phyloP scores from a whole-genome alignment of 2,888 invertebrate genomes.

The Luperina testacea region DNA sequence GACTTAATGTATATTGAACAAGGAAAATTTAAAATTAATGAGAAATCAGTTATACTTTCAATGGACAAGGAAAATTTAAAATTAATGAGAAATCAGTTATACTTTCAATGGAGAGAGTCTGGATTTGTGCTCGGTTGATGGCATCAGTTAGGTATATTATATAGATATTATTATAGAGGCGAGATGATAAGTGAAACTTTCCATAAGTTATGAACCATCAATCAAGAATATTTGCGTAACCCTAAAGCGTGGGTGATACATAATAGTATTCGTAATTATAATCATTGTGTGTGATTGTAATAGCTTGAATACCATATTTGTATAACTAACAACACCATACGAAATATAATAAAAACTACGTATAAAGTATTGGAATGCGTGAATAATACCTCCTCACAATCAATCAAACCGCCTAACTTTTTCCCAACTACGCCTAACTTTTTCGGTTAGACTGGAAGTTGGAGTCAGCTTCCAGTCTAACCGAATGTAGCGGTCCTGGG shows the following conservation, averaged over 20 bases:
- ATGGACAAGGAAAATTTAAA: too few species aligned
- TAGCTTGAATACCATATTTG: slow-evolving; percentile 24
- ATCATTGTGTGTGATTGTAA: slow-evolving; percentile 24
- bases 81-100: too few species aligned
- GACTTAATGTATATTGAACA: too few species aligned
- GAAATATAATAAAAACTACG: slow-evolving; percentile 15
- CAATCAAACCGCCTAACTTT: background rate
- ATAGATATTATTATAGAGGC: too few species aligned
- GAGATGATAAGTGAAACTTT: too few species aligned
- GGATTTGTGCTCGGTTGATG: too few species aligned
- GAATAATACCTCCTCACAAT: background rate
- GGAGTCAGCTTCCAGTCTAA: background rate
- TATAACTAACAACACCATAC: slow-evolving; percentile 19
- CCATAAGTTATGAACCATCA: background rate
- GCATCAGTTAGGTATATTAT: too few species aligned
- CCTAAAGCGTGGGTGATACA: slow-evolving; percentile 33
- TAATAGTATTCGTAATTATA: slow-evolving; percentile 50
- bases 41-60: too few species aligned
- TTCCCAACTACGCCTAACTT: background rate
- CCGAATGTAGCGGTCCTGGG: background rate
- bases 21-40: too few species aligned
- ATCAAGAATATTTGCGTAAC: slow-evolving; percentile 8
- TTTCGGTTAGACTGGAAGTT: too few species aligned
- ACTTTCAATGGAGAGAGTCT: too few species aligned
- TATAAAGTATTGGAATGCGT: slow-evolving; percentile 1